Evolutionary conservation across 2,888 invertebrate genomes (phyloP), one percentile per base, ranked within the genome.

Genomic region (Andrena trimmerana): DNA sequence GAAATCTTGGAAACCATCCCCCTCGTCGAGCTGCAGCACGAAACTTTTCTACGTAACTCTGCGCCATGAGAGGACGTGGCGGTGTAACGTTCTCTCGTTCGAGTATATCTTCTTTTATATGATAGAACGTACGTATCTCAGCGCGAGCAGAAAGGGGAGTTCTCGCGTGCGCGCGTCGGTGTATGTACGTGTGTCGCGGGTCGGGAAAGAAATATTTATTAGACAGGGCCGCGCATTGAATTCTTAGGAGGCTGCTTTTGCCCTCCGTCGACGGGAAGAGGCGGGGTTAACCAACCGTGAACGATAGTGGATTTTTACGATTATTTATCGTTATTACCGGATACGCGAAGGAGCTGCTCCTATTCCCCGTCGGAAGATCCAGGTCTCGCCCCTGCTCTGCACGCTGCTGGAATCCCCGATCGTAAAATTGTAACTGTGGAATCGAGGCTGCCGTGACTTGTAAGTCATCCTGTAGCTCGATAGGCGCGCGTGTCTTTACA

Each of bases 51-150:
- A 20, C 57, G 68, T 63, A 20, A 42, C 59, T 59, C 48, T 59
- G 29, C 62, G 67, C 24, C 24, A 4, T 1, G 10, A 54, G 24
- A 24, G 63, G 76, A 74, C 29, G 75, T 52, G 62, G 24, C n/a
- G 67, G n/a, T 52, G 75, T 75, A 79, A 73, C 78, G 59, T 59
- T 76, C 76, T 62, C 82, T 65, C 78, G 68, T 78, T 82, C 78
- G 70, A 82, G 81, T 88, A 81, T 78, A 86, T 86, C 83, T 87
- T 83, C 77, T 68, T 86, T 87, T 80, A 85, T 83, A 67, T 70
- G 77, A 81, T 68, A 60, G 48, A 24, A 73, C 36, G 69, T 68
- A 67, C 36, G 57, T 68, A 59, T n/a, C 29, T 29, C 13, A 42
- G 13, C 50, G 63, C 31, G 31, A n/a, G 24, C 50, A 59, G 29